These are phyloP conservation scores for Barypeithes pellucidus DNA, from an alignment of 2,888 invertebrate species.

Conservation along the genomic window DNA sequence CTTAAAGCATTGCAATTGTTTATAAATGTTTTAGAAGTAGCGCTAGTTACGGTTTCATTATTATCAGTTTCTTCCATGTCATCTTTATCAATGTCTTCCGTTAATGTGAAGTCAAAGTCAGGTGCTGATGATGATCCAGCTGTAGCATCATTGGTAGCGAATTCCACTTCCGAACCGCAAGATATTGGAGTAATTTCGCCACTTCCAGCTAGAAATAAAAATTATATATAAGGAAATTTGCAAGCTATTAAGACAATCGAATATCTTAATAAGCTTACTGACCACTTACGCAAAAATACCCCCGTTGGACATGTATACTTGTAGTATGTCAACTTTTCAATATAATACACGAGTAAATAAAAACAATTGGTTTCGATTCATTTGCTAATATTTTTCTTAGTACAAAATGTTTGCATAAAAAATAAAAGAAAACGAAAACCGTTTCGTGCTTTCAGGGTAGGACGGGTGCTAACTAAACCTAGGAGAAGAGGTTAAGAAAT, in stretches of 20 bases:
- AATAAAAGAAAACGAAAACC: no score
- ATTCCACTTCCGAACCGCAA: conserved; percentile 76
- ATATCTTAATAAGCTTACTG: no score
- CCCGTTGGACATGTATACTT: no score
- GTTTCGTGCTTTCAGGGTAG: no score
- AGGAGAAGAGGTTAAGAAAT: no score
- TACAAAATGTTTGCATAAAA: no score
- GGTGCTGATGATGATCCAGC: conserved; percentile 76
- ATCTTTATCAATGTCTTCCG: conserved; percentile 65
- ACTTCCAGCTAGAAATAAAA: conserved; percentile 66
- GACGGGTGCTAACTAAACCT: no score
- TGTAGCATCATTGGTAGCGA: conserved; percentile 80
- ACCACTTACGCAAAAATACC: no score
- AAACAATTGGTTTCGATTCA: no score
- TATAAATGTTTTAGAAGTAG: conserved; percentile 50
- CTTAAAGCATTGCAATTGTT: conserved; percentile 48
- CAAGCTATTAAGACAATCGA: not conserved
- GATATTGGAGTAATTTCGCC: conserved; percentile 82
- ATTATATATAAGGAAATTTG: not conserved
- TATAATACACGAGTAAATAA: no score
- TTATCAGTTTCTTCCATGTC: conserved; percentile 57
- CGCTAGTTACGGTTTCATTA: conserved; percentile 57
- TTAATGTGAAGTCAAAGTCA: conserved; percentile 75
- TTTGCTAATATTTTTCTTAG: no score
- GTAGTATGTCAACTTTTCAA: no score